These are phyloP conservation scores for Rhodophaea formosa DNA, from an alignment of 2,888 invertebrate genomes.

Conservation along the genomic window DNA sequence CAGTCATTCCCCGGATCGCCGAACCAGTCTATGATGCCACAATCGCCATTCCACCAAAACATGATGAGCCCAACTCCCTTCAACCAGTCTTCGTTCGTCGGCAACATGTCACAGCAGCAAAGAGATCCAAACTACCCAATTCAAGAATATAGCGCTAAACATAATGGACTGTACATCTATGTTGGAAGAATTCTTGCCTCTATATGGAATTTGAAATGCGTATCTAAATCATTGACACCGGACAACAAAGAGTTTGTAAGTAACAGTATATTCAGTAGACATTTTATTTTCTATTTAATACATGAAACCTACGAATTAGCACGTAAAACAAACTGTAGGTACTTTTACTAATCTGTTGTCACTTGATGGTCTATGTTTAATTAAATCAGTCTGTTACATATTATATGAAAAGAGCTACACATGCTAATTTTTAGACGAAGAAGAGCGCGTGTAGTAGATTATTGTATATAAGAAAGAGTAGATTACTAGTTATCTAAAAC, in stretches of 20 bases:
- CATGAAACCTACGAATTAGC: no score
- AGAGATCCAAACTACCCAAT: slow-evolving; percentile 62
- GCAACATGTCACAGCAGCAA: slow-evolving; percentile 63
- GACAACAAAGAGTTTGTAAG: slow-evolving; percentile 82
- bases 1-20: slow-evolving; percentile 59
- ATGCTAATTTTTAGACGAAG: no score
- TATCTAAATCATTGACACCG: slow-evolving; percentile 79
- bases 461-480: no score
- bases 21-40: slow-evolving; percentile 55
- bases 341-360: no score
- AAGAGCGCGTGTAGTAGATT: no score
- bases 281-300: no score
- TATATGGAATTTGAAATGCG: slow-evolving; percentile 92
- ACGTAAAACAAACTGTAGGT: no score
- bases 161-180: slow-evolving; percentile 96
- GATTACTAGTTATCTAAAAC: no score
- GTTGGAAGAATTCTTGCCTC: slow-evolving; percentile 93
- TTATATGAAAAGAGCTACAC: no score
- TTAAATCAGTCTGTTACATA: no score
- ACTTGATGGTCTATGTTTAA: no score
- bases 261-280: slow-evolving; percentile 31
- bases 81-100: slow-evolving; percentile 63
- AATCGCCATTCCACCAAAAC: slow-evolving; percentile 60
- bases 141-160: slow-evolving; percentile 86
- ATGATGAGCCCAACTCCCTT: slow-evolving; percentile 57